Evolutionary conservation across 2,888 invertebrate genomes (phyloP).

Genomic region (Adineta ricciae): DNA sequence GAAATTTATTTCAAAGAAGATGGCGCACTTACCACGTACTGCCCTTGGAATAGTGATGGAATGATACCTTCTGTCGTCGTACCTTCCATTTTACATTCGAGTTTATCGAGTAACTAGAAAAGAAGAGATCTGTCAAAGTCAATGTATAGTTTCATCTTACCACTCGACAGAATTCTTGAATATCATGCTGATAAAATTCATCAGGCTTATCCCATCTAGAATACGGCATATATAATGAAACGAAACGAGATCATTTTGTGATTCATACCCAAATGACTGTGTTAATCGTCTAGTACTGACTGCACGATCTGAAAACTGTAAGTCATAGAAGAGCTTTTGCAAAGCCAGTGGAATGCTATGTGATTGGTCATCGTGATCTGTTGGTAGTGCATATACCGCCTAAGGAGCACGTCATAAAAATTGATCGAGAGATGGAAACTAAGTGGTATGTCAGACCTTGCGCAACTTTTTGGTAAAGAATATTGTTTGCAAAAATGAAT

Average conservation of each 20-base stretch:
- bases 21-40: constrained; percentile 51
- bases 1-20: neutral
- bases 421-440: too few relatives aligned
- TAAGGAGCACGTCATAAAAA: neutral
- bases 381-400: constrained; percentile 98
- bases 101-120: constrained; percentile 76
- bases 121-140: neutral
- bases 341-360: constrained; percentile 86
- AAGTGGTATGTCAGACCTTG: neutral
- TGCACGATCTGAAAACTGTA: constrained; percentile 92
- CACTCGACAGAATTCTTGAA: constrained; percentile 58
- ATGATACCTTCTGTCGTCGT: constrained; percentile 95
- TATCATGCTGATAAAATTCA: constrained; percentile 95
- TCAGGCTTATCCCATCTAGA: constrained; percentile 89
- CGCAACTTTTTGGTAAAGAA: constrained; percentile 80
- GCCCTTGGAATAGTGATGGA: constrained; percentile 88
- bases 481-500: constrained; percentile 87
- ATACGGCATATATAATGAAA: too few relatives aligned
- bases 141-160: constrained; percentile 54
- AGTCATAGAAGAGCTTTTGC: constrained; percentile 92
- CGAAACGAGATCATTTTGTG: too few relatives aligned
- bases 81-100: constrained; percentile 98
- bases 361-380: constrained; percentile 89
- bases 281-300: constrained; percentile 98
- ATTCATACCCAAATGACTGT: constrained; percentile 84